A percentile compares a stretch with the other conserved stretches of the same genome.
phyloP scores from a whole-genome alignment of 2,797 vertebrate genomes.

The Macroramphosus scolopax region DNA sequence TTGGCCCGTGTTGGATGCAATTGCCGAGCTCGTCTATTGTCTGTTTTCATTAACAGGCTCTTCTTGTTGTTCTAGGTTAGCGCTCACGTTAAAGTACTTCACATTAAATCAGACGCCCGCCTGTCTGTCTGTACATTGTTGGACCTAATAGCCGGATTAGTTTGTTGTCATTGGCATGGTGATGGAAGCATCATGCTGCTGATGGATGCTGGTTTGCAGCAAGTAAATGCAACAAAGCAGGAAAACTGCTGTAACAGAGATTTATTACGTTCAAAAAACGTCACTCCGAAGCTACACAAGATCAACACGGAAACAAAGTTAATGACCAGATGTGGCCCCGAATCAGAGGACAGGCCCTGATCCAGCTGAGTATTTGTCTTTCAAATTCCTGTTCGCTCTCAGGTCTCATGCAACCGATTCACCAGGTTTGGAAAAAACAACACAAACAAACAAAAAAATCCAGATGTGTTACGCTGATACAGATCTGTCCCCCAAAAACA shows the following conservation, averaged over 20 bases:
- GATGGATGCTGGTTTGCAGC: conserved; percentile 11
- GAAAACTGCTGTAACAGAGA: not conserved
- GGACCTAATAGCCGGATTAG: not conserved
- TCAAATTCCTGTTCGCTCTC: too few relatives aligned
- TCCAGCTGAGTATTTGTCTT: too few relatives aligned
- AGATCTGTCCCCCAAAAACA: too few relatives aligned
- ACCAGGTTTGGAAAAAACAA: too few relatives aligned
- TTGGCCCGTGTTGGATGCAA: conserved; percentile 25
- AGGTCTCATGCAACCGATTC: too few relatives aligned
- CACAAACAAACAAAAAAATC: not conserved
- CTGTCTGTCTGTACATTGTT: conserved; percentile 8
- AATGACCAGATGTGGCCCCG: not conserved
- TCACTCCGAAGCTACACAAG: not conserved
- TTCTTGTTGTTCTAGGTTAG: conserved; percentile 16
- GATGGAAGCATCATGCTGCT: conserved; percentile 3
- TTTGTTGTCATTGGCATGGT: not conserved
- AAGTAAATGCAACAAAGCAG: conserved; percentile 8
- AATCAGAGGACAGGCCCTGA: too few relatives aligned
- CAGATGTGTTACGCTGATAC: not conserved
- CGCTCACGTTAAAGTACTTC: not conserved
- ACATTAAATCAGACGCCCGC: conserved; percentile 14
- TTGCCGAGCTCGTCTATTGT: conserved; percentile 22
- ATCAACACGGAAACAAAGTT: not conserved
- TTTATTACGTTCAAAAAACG: not conserved
- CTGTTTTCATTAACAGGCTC: conserved; percentile 24